Evolutionary conservation across 2,113 vertebrate genomes (phyloP).

Genomic region (Bubo bubo): DNA sequence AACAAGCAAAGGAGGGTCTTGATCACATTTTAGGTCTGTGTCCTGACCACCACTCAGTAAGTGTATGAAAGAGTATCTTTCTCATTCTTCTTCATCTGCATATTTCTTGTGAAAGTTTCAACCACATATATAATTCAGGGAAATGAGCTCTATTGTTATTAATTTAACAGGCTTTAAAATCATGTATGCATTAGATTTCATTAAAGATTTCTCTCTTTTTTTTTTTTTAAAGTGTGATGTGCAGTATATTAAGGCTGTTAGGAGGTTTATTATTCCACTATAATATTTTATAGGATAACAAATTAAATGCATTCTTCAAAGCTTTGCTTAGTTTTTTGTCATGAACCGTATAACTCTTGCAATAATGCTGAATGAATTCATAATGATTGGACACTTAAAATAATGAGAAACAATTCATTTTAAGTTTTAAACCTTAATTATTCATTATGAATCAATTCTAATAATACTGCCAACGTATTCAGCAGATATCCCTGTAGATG

Average conservation of each 20-base stretch:
- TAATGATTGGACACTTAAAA: background rate
- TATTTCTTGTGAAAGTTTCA: background rate
- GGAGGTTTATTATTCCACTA: background rate
- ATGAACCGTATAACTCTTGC: background rate
- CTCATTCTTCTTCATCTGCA: background rate
- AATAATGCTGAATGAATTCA: background rate
- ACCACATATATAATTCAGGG: background rate
- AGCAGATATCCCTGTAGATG: background rate
- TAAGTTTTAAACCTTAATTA: background rate
- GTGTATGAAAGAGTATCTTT: background rate
- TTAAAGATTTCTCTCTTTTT: background rate
- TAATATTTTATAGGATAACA: background rate
- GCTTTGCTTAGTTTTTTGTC: background rate
- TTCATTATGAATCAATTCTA: background rate
- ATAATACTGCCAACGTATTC: background rate
- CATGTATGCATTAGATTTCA: background rate
- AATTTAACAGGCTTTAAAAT: background rate
- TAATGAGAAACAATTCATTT: background rate
- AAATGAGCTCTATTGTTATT: background rate
- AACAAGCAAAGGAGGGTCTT: background rate
- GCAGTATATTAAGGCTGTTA: background rate
- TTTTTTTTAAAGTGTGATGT: background rate
- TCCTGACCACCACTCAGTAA: background rate
- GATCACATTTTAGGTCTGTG: background rate
- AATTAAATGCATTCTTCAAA: slow-evolving; percentile 31